phyloP scores from a whole-genome alignment of 1,140 invertebrate genomes.

The Psilanteris sp. region DNA sequence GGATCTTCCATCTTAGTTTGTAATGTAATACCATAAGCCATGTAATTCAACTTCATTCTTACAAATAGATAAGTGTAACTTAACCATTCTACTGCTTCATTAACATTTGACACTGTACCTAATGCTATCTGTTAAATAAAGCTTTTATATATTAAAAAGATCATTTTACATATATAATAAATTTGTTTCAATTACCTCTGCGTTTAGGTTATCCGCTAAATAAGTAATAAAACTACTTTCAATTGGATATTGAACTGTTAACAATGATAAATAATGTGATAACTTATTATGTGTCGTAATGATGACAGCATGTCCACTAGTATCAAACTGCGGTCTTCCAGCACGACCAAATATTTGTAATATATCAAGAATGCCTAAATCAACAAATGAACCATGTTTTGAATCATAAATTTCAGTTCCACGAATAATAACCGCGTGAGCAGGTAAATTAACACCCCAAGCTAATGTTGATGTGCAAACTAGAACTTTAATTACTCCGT shows the following conservation, averaged over 20 bases:
- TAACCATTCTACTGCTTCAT: slow-evolving; percentile 98
- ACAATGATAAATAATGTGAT: slow-evolving; percentile 94
- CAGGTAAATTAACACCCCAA: slow-evolving; percentile 99
- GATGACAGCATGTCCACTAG: slow-evolving; percentile 95
- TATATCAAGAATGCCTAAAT: slow-evolving; percentile 98
- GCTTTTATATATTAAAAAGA: no score
- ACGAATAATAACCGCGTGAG: slow-evolving; percentile 99
- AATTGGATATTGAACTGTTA: slow-evolving; percentile 98
- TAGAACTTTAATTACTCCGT: slow-evolving; percentile 94
- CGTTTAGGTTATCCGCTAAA: slow-evolving; percentile 98
- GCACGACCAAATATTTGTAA: slow-evolving; percentile 99
- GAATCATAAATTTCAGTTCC: slow-evolving; percentile 99
- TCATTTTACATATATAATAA: no score
- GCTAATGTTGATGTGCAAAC: slow-evolving; percentile 99
- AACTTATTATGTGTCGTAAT: slow-evolving; percentile 97
- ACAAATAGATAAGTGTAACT: slow-evolving; percentile 98
- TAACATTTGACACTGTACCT: slow-evolving; percentile 96
- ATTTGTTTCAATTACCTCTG: slow-evolving; percentile 86
- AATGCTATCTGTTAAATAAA: slow-evolving; percentile 85
- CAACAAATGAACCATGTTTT: slow-evolving; percentile 95
- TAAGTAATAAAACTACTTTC: slow-evolving; percentile 97
- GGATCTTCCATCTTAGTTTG: slow-evolving; percentile 88
- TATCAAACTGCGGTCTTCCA: slow-evolving; percentile 96
- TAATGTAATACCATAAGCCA: slow-evolving; percentile 92
- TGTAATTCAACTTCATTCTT: slow-evolving; percentile 95